Percentiles rank a stretch among this genome's conserved stretches.
phyloP scores from a whole-genome alignment of 2,797 vertebrate species.

The Spatula versicolor region DNA sequence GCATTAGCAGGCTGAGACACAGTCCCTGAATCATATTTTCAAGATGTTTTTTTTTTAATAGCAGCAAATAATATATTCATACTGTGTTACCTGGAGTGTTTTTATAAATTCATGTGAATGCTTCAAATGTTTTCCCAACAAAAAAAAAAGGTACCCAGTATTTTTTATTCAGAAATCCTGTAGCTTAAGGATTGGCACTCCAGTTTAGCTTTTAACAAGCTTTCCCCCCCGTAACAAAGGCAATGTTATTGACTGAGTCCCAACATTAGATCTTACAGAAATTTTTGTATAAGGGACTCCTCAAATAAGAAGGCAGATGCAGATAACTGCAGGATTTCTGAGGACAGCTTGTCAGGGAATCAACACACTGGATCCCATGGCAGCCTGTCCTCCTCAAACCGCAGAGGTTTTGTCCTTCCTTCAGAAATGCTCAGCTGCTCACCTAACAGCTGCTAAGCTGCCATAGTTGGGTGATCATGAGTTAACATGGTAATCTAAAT shows the following conservation, averaged over 20 bases:
- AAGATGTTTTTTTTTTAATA: neutral
- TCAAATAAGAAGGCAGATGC: neutral
- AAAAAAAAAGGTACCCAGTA: neutral
- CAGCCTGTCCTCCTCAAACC: neutral
- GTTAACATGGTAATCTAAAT: neutral
- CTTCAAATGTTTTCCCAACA: neutral
- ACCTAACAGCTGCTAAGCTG: neutral
- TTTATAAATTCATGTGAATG: neutral
- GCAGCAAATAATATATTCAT: neutral
- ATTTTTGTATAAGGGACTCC: neutral
- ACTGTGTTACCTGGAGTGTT: too few relatives aligned
- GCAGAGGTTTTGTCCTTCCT: neutral
- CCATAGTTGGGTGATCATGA: neutral
- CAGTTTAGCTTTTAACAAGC: neutral
- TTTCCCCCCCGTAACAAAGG: neutral
- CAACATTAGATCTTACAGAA: neutral
- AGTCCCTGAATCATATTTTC: neutral
- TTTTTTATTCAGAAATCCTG: neutral
- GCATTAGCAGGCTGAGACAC: neutral
- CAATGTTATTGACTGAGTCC: neutral
- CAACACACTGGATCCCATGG: neutral
- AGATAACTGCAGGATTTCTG: neutral
- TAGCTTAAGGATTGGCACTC: neutral
- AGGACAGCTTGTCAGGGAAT: neutral
- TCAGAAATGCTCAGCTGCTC: slow-evolving; percentile 5